Base-by-base conservation (phyloP, 2,888 invertebrate genomes). In the Protodeltote pygarga region DNA sequence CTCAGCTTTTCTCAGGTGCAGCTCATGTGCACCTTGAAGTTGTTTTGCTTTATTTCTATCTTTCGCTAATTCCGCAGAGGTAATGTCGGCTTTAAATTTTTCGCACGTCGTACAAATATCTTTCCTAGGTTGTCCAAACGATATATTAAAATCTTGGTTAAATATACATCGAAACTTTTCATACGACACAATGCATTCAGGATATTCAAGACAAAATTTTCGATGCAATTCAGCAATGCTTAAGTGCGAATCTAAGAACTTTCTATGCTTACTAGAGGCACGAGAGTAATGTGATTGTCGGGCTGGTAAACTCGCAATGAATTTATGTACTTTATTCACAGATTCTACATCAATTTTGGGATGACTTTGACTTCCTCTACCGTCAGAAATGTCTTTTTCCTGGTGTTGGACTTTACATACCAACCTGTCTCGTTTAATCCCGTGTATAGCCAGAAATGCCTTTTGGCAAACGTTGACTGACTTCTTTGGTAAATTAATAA, bases 161-260 rank as follows among this genome's bases (percentile, higher is more conserved):
- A 40, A 40, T 24, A 40, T 40, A 3, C 9, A 3, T 34, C 35
- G 15, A 16, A 44, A 44, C 16, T 35, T 44, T 11, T 35, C 35
- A 13, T 44, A 44, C 1, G 16, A 13, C 6, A 40, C 19, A n/a
- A 6, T 11, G 13, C 8, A 13, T 11, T 40, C 24, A 17, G 24
- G 11, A 25, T 40, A n/a, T 17, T 40, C 19, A 11, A 3, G 8
- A 6, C 4, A 10, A 32, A 32, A 40, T 17, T 25, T 17, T 13
- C 19, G 16, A 19, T 14, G 25, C 5, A 37, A n/a, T 27, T 9
- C 27, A 19, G 37, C 27, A 27, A 37, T 27, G 4, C 13, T 10
- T 3, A 40, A 11, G 10, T 40, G 16, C 4, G 24, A 19, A 25
- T 40, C 40, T 9, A 40, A 8, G 19, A 16, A 40, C 8, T 25